These are phyloP conservation scores for Paedocypris micromegethes DNA, from an alignment of 2,797 vertebrate genomes.

Conservation along the genomic window DNA sequence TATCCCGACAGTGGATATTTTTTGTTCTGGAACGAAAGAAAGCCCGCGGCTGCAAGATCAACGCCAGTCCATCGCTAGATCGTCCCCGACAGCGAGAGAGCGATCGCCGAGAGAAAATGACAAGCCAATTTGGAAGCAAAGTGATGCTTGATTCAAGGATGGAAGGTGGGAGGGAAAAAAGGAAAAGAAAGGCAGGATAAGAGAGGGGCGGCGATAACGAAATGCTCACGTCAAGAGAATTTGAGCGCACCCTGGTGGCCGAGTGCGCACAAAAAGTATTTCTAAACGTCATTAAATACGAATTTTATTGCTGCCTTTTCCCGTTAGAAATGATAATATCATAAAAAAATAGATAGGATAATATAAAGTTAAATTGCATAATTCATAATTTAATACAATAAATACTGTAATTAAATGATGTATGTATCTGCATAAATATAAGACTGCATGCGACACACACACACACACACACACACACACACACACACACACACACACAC, in stretches of 20 bases:
- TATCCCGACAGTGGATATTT: conserved; percentile 59
- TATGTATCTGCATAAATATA: too few species aligned
- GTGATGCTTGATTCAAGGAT: conserved; percentile 50
- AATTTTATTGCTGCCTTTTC: not conserved
- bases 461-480: too few species aligned
- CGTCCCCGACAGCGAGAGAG: conserved; percentile 52
- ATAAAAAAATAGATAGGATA: too few species aligned
- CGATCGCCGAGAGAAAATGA: conserved; percentile 64
- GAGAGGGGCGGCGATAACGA: conserved; percentile 36
- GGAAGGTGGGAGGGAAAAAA: conserved; percentile 56
- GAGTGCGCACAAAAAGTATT: conserved; percentile 4
- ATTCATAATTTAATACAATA: too few species aligned
- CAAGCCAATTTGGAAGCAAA: conserved; percentile 69
- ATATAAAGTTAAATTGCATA: too few species aligned
- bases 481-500: too few species aligned
- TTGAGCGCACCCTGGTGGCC: conserved; percentile 70
- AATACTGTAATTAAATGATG: too few species aligned
- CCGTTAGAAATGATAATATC: not conserved
- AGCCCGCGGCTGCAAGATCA: conserved; percentile 42
- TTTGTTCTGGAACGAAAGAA: conserved; percentile 43
- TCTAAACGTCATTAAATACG: too few species aligned
- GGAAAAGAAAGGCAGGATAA: conserved; percentile 39
- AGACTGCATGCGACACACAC: too few species aligned
- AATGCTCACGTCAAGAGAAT: conserved; percentile 59
- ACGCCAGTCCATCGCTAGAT: conserved; percentile 46